These are phyloP conservation scores for Dasypogon diadema DNA, from an alignment of 2,888 invertebrate species.

Conservation along the genomic window DNA sequence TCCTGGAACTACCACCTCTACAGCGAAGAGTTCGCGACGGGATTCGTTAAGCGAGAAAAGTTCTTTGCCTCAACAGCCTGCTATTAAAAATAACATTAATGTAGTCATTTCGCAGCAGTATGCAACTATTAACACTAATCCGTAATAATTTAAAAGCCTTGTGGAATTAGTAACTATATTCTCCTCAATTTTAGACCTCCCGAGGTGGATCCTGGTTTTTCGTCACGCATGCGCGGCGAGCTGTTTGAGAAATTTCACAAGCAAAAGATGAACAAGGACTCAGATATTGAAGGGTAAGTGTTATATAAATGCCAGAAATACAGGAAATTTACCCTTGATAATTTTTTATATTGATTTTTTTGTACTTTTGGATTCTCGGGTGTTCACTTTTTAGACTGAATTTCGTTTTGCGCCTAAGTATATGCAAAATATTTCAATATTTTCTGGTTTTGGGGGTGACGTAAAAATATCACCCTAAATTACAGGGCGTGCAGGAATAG, in stretches of 20 bases:
- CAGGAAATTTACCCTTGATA: too few species aligned
- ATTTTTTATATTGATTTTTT: too few species aligned
- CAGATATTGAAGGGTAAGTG: slow-evolving; percentile 48
- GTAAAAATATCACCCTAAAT: too few species aligned
- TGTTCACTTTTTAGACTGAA: too few species aligned
- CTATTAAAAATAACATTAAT: slow-evolving; percentile 31
- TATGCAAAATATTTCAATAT: too few species aligned
- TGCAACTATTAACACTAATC: slow-evolving; percentile 14
- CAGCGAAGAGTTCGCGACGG: slow-evolving; percentile 77
- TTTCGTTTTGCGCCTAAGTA: too few species aligned
- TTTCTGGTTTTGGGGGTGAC: too few species aligned
- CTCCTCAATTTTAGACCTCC: slow-evolving; percentile 4
- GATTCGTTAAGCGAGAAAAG: slow-evolving; percentile 73
- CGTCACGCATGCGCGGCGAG: slow-evolving; percentile 59
- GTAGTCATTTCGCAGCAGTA: slow-evolving; percentile 27
- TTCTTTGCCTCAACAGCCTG: slow-evolving; percentile 34
- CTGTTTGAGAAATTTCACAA: slow-evolving; percentile 61
- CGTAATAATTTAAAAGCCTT: slow-evolving; percentile 6
- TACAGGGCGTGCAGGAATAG: too few species aligned
- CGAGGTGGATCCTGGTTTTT: slow-evolving; percentile 55
- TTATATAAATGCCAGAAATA: too few species aligned
- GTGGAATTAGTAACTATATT: background rate
- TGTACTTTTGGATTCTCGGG: too few species aligned
- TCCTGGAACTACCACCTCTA: slow-evolving; percentile 74
- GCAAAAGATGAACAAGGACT: slow-evolving; percentile 59